Evolutionary conservation across 2,797 vertebrate species (phyloP), one percentile per base, ranked within the genome.

Genomic region (Galago senegalensis): DNA sequence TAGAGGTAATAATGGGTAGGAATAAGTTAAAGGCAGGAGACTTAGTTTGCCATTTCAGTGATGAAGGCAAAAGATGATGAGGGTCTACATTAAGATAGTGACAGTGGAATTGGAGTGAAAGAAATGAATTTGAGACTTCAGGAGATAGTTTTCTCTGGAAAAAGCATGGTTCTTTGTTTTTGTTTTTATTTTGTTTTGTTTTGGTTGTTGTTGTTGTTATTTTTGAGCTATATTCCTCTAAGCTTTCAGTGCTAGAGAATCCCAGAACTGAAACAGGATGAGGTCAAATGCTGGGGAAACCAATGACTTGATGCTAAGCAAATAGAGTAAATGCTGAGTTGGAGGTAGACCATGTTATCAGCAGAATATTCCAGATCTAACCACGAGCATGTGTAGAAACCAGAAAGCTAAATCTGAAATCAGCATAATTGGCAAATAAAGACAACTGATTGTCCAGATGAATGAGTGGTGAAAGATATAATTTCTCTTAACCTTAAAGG

Each of bases 331-430:
- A 60, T 75, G 18, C 49, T 67, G 58, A 84, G 8, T 75, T 96
- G 43, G 12, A 89, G 16, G n/a, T 40, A 86, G 82, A 81, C 34
- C 29, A 12, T 89, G 17, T 29, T 83, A 58, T 60, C n/a, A 80
- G 49, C 79, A 84, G 53, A 89, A 72, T 85, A 29, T 92, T 49
- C 46, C 80, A 89, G 1, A 81, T 61, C 80, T 81, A 92, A 88
- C 12, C 58, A 67, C 37, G 82, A 69, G 34, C n/a, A 77, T 16
- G 10, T 65, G 34, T 56, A 84, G 76, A 89, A 83, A 37, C 37
- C 43, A 93, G 34, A n/a, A 80, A 85, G 70, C 49, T 61, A 79
- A 93, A 87, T 92, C 58, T 69, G 65, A 89, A 80, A 75, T 89
- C 69, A 91, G 14, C 61, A 87, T 5, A 37, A 43, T 87, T 93